These are phyloP conservation scores for Lysandra bellargus DNA, from an alignment of 2,888 invertebrate genomes.

Conservation along the genomic window DNA sequence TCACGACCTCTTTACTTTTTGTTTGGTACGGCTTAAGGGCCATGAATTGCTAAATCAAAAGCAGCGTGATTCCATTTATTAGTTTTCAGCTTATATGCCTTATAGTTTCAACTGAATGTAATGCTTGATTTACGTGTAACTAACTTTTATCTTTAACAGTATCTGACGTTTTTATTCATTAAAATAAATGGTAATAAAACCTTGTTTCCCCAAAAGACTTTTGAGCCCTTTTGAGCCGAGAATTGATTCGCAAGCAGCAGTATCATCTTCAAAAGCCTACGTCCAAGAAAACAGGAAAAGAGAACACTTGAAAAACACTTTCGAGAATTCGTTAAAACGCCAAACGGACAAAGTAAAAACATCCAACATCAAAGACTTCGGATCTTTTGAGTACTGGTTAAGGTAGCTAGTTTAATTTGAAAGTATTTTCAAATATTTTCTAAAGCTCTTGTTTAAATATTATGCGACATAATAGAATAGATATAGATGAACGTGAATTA, in stretches of 20 bases:
- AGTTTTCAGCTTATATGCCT: neutral
- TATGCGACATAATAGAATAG: too few species aligned
- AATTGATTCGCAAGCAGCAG: neutral
- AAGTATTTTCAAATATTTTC: neutral
- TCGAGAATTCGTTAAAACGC: neutral
- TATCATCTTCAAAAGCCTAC: neutral
- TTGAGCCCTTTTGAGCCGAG: neutral
- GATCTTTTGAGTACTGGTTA: neutral
- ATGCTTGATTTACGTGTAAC: neutral
- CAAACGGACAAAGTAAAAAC: neutral
- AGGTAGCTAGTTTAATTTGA: neutral
- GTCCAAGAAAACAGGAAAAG: neutral
- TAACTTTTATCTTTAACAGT: neutral
- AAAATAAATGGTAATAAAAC: neutral
- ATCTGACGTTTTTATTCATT: neutral
- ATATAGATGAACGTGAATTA: too few species aligned
- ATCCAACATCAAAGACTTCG: neutral
- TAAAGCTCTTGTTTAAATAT: neutral
- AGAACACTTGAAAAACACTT: neutral
- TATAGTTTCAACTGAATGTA: neutral
- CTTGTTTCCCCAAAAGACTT: neutral
- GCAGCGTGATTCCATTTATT: neutral
- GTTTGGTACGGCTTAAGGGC: neutral
- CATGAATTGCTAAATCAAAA: neutral
- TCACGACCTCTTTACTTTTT: conserved; percentile 12